Percentiles rank a stretch among this genome's conserved stretches.
Conservation (phyloP, 2,888 invertebrate species). For the Phrixothrix hirtus region DNA sequence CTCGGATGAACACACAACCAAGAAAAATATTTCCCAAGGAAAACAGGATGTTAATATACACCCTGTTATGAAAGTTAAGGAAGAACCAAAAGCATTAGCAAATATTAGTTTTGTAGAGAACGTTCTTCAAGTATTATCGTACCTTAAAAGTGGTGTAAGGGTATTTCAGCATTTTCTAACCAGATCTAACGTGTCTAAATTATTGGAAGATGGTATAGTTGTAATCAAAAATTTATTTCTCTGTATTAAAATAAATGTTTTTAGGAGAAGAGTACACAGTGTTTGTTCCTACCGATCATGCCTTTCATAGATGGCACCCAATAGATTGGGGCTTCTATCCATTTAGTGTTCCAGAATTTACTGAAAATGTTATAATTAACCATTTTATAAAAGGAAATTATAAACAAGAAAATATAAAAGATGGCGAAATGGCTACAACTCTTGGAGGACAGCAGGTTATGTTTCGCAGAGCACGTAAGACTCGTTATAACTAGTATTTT, state of each 20-base stretch:
- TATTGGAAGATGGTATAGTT: conserved; percentile 61
- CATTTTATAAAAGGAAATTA: conserved; percentile 64
- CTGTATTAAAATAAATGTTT: neutral
- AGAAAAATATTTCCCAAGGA: conserved; percentile 31
- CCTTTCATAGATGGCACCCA: conserved; percentile 70
- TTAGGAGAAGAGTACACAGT: conserved; percentile 64
- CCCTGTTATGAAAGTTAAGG: conserved; percentile 40
- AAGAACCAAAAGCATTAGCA: conserved; percentile 37
- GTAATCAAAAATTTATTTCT: conserved; percentile 25
- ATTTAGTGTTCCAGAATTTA: conserved; percentile 68
- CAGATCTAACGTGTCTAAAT: conserved; percentile 63
- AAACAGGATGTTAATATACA: conserved; percentile 37
- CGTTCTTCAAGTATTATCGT: conserved; percentile 60
- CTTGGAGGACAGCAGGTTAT: conserved; percentile 63
- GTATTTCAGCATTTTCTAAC: conserved; percentile 67
- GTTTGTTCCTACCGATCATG: conserved; percentile 67
- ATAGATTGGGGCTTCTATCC: conserved; percentile 73
- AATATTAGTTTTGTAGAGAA: conserved; percentile 56
- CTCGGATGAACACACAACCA: conserved; percentile 47
- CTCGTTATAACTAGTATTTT: no score
- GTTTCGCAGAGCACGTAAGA: conserved; percentile 63
- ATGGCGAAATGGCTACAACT: conserved; percentile 61
- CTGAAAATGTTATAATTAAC: conserved; percentile 64
- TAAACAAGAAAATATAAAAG: conserved; percentile 61
- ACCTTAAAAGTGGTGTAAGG: conserved; percentile 65